Evolutionary conservation across 2,797 vertebrate genomes (phyloP), one percentile per base, ranked within the genome.

Genomic region (Cichlasoma orientale): DNA sequence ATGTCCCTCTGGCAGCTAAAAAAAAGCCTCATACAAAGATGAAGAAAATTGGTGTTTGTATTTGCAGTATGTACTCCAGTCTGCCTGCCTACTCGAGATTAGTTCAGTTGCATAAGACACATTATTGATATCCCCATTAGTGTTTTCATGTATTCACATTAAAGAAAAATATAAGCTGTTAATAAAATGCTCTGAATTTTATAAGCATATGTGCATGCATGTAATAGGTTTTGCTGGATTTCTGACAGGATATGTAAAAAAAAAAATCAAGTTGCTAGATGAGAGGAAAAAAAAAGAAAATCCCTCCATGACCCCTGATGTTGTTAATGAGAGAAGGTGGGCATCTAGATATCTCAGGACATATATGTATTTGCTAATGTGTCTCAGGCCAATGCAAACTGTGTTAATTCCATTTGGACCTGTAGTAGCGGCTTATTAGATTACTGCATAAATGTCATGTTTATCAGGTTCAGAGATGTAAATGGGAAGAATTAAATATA

Each of bases 381-480:
- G 71, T 87, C 41, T 88, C 50, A 53, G 75, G 79, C 58, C 36
- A 85, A 82, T 70, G 56, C 72, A 84, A 82, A 84, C 74, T 79
- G 57, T 79, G 78, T 75, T 89, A 92, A 94, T 93, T 90, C 86
- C 82, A 82, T 89, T 90, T 88, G 82, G 91, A 85, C 84, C 82
- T 86, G 56, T 63, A 85, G 69, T 81, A 66, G 74, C 77, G 57
- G 78, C 77, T 94, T 92, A 94, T 93, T 92, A 93, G 87, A 93
- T 94, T 89, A 92, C 83, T 63, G 54, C 83, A 81, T 91, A 87
- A 91, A 92, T 92, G 92, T 92, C 90, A 87, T 91, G 88, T 95
- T 92, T 93, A 88, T 89, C 85, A 91, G 92, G 89, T 95, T 94
- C 89, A 89, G 76, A 88, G 84, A 91, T 84, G 85, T 86, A 90